Base-by-base conservation (phyloP, 2,797 vertebrate species). In the Lithobates pipiens region DNA sequence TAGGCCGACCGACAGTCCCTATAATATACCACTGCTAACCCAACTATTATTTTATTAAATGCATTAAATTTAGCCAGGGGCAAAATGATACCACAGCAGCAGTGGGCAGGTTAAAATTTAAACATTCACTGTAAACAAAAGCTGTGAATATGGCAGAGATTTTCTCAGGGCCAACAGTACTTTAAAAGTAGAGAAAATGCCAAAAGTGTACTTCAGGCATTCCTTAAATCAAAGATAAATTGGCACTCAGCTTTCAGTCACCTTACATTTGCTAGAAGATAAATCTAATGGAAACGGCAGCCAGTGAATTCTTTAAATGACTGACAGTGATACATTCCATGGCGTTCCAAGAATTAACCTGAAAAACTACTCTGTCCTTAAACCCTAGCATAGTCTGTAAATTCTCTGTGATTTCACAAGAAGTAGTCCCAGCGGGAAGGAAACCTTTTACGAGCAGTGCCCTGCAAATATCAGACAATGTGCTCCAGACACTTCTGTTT, bases 191-290 rank as follows among this genome's bases (percentile, higher is more conserved):
- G 8, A 86, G 32, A 72, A 29, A 71, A 25, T 36, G 77, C 34
- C 29, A 36, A n/a, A 3, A 68, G 34, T 67, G 70, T 6, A 44
- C 50, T 72, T 74, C 27, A 73, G 25, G 34, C 23, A 25, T 61
- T 27, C 54, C 77, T 57, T 77, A 77, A 77, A 63, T 80, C 77
- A 75, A 80, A 75, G 77, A 27, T 82, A 86, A 81, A 86, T 50
- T 81, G 34, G 73, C 23, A 46, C 71, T 72, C 73, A 65, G 75
- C 42, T 69, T 73, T 32, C 44, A 61, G 75, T 57, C 68, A 75
- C 54, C 25, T 79, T 63, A 42, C 21, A 80, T 83, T 76, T 74
- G 15, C 46, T 44, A 18, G 36, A 61, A 77, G 54, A 82, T 82
- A 73, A 65, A 83, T 83, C 80, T 68, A 78, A 42, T 73, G 75